Evolutionary conservation across 2,888 invertebrate genomes (phyloP).

Genomic region (Phoronis australis): DNA sequence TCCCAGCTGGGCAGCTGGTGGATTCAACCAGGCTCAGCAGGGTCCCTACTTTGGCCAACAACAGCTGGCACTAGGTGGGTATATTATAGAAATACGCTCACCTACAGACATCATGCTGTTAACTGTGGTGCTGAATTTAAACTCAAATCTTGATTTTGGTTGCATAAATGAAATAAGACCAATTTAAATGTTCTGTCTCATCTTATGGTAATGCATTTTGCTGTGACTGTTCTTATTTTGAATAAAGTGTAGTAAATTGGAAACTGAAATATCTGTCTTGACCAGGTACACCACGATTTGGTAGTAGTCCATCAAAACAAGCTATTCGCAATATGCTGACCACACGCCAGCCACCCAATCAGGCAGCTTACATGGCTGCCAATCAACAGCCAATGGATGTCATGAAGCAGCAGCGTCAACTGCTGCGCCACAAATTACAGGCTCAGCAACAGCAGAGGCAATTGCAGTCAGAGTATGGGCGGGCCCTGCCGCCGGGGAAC

Average conservation of each 20-base stretch:
- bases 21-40: too few species aligned
- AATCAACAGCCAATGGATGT: constrained; percentile 14
- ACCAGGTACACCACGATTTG: neutral
- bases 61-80: constrained; percentile 20
- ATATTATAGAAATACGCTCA: too few species aligned
- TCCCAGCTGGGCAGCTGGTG: constrained; percentile 28
- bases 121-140: too few species aligned
- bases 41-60: constrained; percentile 19
- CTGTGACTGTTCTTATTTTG: neutral
- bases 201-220: neutral
- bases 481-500: constrained; percentile 9
- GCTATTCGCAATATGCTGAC: constrained; percentile 8
- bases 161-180: too few species aligned
- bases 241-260: too few species aligned
- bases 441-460: constrained; percentile 18
- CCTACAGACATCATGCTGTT: too few species aligned
- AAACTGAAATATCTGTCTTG: too few species aligned
- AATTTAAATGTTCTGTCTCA: neutral
- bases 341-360: constrained; percentile 6
- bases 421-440: constrained; percentile 16
- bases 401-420: constrained; percentile 20
- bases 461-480: constrained; percentile 19
- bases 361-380: constrained; percentile 15
- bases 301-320: constrained; percentile 5
- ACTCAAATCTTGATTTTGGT: too few species aligned